These are phyloP conservation scores for Drepana arcuata DNA, from an alignment of 1,140 invertebrate genomes.

Conservation along the genomic window DNA sequence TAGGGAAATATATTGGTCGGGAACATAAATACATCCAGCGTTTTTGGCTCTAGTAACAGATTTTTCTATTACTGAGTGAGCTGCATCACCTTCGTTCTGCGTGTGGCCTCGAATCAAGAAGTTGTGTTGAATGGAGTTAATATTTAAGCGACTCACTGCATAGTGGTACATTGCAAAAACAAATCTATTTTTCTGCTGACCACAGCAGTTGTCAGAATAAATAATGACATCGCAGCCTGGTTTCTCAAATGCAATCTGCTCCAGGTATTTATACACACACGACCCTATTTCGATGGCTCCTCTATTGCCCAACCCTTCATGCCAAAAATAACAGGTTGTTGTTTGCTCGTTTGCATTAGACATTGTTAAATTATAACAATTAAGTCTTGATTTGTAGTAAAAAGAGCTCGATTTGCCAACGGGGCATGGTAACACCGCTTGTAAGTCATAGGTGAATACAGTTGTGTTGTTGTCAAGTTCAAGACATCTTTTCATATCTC, in stretches of 20 bases:
- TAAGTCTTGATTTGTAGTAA: slow-evolving; percentile 42
- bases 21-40: slow-evolving; percentile 32
- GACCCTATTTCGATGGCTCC: slow-evolving; percentile 54
- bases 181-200: slow-evolving; percentile 56
- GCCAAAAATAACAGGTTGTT: slow-evolving; percentile 53
- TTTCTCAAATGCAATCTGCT: slow-evolving; percentile 12
- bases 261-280: slow-evolving; percentile 37
- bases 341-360: slow-evolving; percentile 22
- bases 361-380: slow-evolving; percentile 60
- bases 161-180: slow-evolving; percentile 21
- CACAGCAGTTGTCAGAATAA: slow-evolving; percentile 54
- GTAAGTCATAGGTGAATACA: neutral
- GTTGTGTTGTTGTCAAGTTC: neutral
- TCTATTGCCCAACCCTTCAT: slow-evolving; percentile 54
- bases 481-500: neutral
- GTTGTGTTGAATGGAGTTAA: slow-evolving; percentile 47
- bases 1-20: slow-evolving; percentile 21
- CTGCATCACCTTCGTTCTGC: slow-evolving; percentile 25
- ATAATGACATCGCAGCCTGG: slow-evolving; percentile 25
- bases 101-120: slow-evolving; percentile 48
- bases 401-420: slow-evolving; percentile 19
- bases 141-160: slow-evolving; percentile 22
- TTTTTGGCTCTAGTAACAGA: slow-evolving; percentile 27
- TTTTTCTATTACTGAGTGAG: slow-evolving; percentile 21
- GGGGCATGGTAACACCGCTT: slow-evolving; percentile 11